Base-by-base conservation (phyloP, 2,797 vertebrate genomes). In the Taeniopygia guttata region DNA sequence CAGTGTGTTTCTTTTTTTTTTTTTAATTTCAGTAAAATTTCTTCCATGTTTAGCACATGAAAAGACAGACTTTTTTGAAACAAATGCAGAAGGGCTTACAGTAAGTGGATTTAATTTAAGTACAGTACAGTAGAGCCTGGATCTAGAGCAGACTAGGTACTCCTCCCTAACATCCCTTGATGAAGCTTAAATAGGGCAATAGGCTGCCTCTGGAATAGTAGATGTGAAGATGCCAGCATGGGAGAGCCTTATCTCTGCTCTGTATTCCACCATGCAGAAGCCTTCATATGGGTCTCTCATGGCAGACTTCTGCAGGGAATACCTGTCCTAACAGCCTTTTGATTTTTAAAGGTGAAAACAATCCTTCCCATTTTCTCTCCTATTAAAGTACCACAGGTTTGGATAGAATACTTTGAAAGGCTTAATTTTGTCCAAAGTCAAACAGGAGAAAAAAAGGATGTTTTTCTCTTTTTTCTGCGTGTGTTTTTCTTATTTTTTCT, bases 31-130 rank as follows among this genome's bases (percentile, higher is more conserved):
- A 92, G 27, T 92, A 93, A 91, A 79, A 80, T 84, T 73, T 89
- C 54, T 48, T 90, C 38, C 67, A 46, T 91, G 58, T 92, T 93
- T 83, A 87, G 68, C 30, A 89, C 40, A 75, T 83, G 69, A 96
- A 93, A 92, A 90, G 58, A 84, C 7, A 75, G 56, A 14, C 5
- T 43, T 84, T 51, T 70, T 84, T 59, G 1, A 66, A 89, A 89
- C 25, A 92, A 73, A 82, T 55, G 22, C n/a, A 58, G 36, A 51
- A 80, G 14, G 27, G 27, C 16, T 89, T 92, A 74, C 5, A 70
- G 30, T 62, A 69, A 87, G 87, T 68, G 26, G 38, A 59, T 90
- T 87, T 76, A 46, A 59, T 75, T 62, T 75, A 89, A 42, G 26
- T 69, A 38, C 12, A 58, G 20, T 68, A 68, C 11, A 85, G 38